Percentiles rank a stretch among this genome's conserved stretches.
Evolutionary conservation across 2,113 vertebrate species (phyloP).

Genomic region (Pteruthius melanotis): DNA sequence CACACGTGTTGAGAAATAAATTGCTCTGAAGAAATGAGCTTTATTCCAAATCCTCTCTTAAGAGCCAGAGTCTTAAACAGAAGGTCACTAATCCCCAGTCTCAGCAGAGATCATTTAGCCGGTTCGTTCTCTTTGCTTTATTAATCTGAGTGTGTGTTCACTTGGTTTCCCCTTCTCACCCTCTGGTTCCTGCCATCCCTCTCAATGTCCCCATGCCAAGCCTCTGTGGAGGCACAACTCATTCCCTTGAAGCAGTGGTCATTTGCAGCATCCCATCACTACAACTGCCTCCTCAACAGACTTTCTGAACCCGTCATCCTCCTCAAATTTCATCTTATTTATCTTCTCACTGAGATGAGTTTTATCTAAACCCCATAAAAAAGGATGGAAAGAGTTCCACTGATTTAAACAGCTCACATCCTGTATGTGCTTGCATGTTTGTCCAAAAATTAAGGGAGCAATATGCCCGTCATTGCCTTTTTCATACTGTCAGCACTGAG

Average conservation of each 20-base stretch:
- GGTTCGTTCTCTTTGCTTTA: conserved; percentile 34
- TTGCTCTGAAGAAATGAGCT: conserved; percentile 44
- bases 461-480: not conserved
- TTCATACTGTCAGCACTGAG: not conserved
- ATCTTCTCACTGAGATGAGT: not conserved
- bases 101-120: conserved; percentile 32
- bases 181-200: not conserved
- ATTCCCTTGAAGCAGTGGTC: not conserved
- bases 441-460: not conserved
- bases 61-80: conserved; percentile 26
- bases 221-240: not conserved
- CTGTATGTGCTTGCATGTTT: not conserved
- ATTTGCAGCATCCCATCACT: not conserved
- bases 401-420: not conserved
- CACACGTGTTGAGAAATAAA: conserved; percentile 13
- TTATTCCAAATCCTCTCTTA: conserved; percentile 43
- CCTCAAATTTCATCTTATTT: not conserved
- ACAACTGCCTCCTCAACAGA: not conserved
- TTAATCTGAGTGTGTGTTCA: not conserved
- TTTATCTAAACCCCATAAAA: not conserved
- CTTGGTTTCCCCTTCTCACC: not conserved
- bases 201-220: accelerated
- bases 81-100: conserved; percentile 45
- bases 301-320: not conserved
- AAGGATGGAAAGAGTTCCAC: not conserved